Evolutionary conservation across 2,113 vertebrate genomes (phyloP).

Genomic region (Chlorodrepanis virens): DNA sequence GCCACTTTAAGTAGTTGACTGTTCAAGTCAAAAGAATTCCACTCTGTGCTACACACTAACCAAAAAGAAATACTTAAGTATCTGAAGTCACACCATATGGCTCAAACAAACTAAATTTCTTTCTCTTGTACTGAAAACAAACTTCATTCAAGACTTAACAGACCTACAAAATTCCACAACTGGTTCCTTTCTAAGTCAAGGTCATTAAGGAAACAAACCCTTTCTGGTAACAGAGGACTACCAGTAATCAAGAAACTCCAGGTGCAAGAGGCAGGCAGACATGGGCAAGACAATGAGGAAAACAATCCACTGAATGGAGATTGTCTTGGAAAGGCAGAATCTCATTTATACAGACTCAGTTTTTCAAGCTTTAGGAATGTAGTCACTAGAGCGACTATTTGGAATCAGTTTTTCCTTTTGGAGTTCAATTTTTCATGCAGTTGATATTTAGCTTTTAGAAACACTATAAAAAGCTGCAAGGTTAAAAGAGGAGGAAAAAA

Average conservation of each 20-base stretch:
- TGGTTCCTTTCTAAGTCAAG: neutral
- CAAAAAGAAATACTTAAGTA: neutral
- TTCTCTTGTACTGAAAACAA: neutral
- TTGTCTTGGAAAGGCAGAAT: neutral
- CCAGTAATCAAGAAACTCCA: neutral
- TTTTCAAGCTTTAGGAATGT: neutral
- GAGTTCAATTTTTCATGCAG: neutral
- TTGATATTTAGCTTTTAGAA: neutral
- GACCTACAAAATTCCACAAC: neutral
- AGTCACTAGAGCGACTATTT: neutral
- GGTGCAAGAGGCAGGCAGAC: neutral
- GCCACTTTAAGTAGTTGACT: neutral
- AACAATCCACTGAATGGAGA: neutral
- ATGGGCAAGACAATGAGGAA: neutral
- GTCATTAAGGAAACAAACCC: neutral
- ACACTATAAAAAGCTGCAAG: neutral
- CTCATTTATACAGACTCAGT: neutral
- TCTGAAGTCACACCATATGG: neutral
- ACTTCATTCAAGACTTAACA: neutral
- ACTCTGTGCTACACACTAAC: neutral
- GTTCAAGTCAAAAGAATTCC: neutral
- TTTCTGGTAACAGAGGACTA: neutral
- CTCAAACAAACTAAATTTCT: neutral
- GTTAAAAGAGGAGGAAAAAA: neutral
- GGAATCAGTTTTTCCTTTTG: neutral